A percentile compares a stretch with the other conserved stretches of the same genome.
phyloP scores from a whole-genome alignment of 2,888 invertebrate species.

The Nymphalis urticae region DNA sequence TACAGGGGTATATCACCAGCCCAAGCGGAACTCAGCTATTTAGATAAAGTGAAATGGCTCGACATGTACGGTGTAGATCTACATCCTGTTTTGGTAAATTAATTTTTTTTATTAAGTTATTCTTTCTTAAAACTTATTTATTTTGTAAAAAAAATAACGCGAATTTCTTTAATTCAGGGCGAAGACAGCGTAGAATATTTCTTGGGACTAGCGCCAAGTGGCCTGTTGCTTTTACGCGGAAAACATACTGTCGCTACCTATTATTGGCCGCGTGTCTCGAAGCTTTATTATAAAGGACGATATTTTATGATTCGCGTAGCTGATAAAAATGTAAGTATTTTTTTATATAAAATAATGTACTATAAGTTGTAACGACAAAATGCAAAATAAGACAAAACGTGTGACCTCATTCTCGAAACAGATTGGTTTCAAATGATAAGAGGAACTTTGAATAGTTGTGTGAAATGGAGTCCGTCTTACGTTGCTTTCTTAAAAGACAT shows the following conservation, averaged over 20 bases:
- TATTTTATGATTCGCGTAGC: constrained; percentile 98
- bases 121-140: constrained; percentile 15
- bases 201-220: constrained; percentile 96
- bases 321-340: constrained; percentile 93
- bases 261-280: constrained; percentile 98
- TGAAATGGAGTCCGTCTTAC: constrained; percentile 73
- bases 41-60: constrained; percentile 99
- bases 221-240: constrained; percentile 95
- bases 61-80: constrained; percentile 99
- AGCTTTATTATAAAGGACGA: constrained; percentile 97
- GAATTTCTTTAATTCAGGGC: constrained; percentile 82
- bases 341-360: constrained; percentile 9
- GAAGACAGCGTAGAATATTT: constrained; percentile 98
- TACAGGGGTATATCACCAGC: constrained; percentile 93
- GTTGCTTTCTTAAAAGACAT: constrained; percentile 77
- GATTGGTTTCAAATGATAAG: constrained; percentile 61
- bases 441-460: constrained; percentile 66
- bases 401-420: constrained; percentile 69
- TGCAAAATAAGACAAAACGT: constrained; percentile 42
- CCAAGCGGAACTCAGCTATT: constrained; percentile 95
- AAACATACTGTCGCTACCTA: constrained; percentile 98
- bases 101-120: constrained; percentile 35
- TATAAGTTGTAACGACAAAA: constrained; percentile 1
- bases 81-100: constrained; percentile 95
- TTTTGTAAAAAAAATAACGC: constrained; percentile 27